Conservation (phyloP, 2,797 vertebrate genomes). For the Melanotaenia pygmaea region DNA sequence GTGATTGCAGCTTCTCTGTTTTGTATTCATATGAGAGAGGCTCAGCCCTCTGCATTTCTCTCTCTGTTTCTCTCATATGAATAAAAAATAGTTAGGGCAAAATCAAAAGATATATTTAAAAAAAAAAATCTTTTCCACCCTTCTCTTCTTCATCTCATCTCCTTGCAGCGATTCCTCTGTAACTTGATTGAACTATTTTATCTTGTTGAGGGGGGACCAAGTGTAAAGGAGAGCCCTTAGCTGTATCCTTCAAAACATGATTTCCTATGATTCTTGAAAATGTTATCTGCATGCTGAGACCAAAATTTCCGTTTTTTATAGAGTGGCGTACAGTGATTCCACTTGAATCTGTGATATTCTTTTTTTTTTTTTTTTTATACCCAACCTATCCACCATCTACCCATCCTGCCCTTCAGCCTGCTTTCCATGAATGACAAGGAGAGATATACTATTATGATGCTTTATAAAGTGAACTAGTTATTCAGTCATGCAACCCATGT, state of each 20-base stretch:
- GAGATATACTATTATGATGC: constrained; percentile 51
- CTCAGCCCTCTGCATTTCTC: constrained; percentile 50
- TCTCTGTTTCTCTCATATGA: constrained; percentile 68
- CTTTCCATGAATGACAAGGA: constrained; percentile 46
- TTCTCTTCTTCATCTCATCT: constrained; percentile 34
- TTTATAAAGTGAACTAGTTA: constrained; percentile 62
- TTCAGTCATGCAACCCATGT: constrained; percentile 50
- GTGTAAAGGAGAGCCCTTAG: constrained; percentile 58
- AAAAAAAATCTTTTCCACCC: constrained; percentile 52
- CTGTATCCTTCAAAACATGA: constrained; percentile 62
- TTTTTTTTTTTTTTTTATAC: constrained; percentile 27
- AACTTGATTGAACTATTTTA: constrained; percentile 62
- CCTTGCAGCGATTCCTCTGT: constrained; percentile 55
- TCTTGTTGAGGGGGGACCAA: constrained; percentile 57
- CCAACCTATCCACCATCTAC: neutral
- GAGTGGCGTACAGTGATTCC: constrained; percentile 3
- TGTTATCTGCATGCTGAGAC: constrained; percentile 12
- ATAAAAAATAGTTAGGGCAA: constrained; percentile 71
- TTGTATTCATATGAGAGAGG: constrained; percentile 65
- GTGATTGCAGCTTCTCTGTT: constrained; percentile 67
- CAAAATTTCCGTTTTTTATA: constrained; percentile 24
- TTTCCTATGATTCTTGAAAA: constrained; percentile 49
- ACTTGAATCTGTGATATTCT: constrained; percentile 26
- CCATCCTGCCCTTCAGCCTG: constrained; percentile 19
- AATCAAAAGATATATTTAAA: constrained; percentile 55